Conservation (phyloP, 2,888 invertebrate species). For the Harpalus rubripes region DNA sequence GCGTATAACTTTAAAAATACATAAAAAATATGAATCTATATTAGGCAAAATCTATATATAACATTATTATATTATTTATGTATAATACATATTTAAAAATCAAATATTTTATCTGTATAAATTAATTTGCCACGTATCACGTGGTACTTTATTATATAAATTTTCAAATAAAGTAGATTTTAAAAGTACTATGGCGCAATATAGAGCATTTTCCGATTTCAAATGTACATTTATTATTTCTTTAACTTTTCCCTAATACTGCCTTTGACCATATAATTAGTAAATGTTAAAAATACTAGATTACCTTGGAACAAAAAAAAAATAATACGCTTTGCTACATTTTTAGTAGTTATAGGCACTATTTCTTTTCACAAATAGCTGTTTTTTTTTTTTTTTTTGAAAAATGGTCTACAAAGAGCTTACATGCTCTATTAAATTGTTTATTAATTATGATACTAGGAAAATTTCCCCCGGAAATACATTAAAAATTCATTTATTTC, state of each 20-base stretch:
- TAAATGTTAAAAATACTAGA: background rate
- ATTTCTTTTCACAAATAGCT: too few species aligned
- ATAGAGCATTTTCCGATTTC: background rate
- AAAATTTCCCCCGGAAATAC: background rate
- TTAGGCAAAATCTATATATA: constrained; percentile 27
- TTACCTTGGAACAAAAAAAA: background rate
- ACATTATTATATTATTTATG: constrained; percentile 38
- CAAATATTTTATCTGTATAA: background rate
- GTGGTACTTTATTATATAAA: background rate
- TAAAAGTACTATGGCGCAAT: background rate
- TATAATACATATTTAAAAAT: constrained; percentile 16
- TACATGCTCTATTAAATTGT: too few species aligned
- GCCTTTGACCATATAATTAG: background rate
- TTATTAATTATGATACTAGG: background rate
- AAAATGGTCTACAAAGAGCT: too few species aligned
- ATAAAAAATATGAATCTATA: constrained; percentile 22
- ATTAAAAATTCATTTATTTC: background rate
- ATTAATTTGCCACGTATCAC: constrained; percentile 3
- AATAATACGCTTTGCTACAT: background rate
- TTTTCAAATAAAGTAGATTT: constrained; percentile 27
- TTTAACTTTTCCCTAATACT: background rate
- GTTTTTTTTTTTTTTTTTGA: too few species aligned
- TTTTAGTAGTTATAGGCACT: too few species aligned
- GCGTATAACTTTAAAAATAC: constrained; percentile 30
- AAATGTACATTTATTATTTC: too few species aligned